Evolutionary conservation across 2,113 vertebrate genomes (phyloP), one percentile per base, ranked within the genome.

Genomic region (Capreolus pygargus): DNA sequence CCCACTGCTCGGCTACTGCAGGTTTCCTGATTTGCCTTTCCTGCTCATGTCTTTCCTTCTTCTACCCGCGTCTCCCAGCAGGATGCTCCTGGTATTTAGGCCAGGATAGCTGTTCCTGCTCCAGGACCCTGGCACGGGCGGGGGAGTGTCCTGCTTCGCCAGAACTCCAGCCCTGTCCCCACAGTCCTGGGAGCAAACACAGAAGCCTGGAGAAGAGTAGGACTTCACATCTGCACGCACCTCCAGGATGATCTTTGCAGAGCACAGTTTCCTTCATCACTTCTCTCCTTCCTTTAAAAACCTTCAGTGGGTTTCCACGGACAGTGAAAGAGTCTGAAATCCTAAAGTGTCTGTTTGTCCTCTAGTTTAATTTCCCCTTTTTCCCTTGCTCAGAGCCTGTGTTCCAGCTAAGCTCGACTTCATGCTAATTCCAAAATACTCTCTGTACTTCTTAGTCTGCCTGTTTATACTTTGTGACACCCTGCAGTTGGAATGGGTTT

Each of bases 231-330:
- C 11, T 30, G 12, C 17, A 21, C 6, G 5, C 2, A 6, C 15
- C 4, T 57, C 33, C 12, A 0, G 6, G 33, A 1, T 78, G n/a
- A 8, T 82, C 33, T 94, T 95, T 92, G 54, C 36, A 54, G 86
- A 96, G 28, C 19, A 52, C 4, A 33, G 10, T 6, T 61, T 45
- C 33, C 4, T 2, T 60, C 17, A 28, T 90, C 45, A 19, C 67
- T 95, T 95, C 14, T 91, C 21, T 43, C 33, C 54, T 25, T 23
- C 2, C 6, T 55, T 95, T 78, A 86, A 92, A 93, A 36, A 54
- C 89, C 10, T 52, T 78, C 21, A 25, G 0, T 86, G 47, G 36
- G 25, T 93, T 84, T 89, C 39, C 14, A 86, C 2, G 15, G 33
- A 50, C 14, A 52, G 11, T 33, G 25, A 86, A 21, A 90, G 33